Evolutionary conservation across 2,888 invertebrate genomes (phyloP).

Genomic region (Xestia rhomboidea): DNA sequence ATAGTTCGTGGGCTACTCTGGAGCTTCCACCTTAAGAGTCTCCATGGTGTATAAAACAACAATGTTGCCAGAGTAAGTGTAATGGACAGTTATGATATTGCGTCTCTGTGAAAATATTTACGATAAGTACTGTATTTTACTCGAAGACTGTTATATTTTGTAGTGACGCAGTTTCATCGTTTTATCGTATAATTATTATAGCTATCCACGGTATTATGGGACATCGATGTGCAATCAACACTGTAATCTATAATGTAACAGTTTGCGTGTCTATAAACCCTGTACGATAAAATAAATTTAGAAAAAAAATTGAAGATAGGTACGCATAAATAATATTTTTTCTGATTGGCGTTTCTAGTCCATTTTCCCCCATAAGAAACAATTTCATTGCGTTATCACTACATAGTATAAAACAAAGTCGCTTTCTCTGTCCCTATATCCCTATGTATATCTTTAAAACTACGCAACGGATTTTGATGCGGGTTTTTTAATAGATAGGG

Average conservation of each 20-base stretch:
- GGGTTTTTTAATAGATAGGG: too few relatives aligned
- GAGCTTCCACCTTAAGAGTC: too few relatives aligned
- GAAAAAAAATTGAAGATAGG: too few relatives aligned
- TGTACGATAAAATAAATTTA: neutral
- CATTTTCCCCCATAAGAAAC: neutral
- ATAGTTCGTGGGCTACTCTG: too few relatives aligned
- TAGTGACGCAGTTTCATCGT: neutral
- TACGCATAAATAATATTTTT: too few relatives aligned
- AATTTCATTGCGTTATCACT: neutral
- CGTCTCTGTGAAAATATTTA: slow-evolving; percentile 7
- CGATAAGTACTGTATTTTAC: neutral
- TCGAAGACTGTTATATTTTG: neutral
- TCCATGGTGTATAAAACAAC: slow-evolving; percentile 35
- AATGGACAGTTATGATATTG: neutral
- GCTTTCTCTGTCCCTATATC: too few relatives aligned
- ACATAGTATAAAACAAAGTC: too few relatives aligned
- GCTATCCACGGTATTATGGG: neutral
- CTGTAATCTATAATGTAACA: neutral
- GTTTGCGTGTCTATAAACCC: accelerated
- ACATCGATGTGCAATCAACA: neutral
- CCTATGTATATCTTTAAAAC: too few relatives aligned
- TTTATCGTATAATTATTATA: neutral
- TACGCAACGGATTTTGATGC: too few relatives aligned
- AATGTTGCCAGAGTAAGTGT: slow-evolving; percentile 22
- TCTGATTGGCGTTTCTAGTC: neutral